These are phyloP conservation scores for Caenorhabditis sp. DNA, from an alignment of 2,888 invertebrate species.

Conservation along the genomic window DNA sequence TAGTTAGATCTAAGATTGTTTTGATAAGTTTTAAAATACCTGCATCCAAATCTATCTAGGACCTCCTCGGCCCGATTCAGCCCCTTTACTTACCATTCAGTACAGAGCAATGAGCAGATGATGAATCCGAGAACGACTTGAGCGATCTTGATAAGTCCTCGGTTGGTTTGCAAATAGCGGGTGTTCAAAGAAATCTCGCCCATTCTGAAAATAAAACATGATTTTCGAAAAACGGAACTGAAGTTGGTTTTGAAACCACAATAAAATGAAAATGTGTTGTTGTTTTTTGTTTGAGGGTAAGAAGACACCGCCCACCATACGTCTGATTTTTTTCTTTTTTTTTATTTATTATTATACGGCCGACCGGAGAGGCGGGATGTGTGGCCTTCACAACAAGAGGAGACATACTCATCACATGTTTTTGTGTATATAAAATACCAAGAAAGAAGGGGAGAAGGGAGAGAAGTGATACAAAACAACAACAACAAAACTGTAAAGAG, in stretches of 20 bases:
- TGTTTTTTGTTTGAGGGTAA: background rate
- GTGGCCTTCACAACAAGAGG: no score
- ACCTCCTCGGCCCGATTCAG: no score
- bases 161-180: constrained; percentile 59
- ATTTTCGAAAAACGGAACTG: background rate
- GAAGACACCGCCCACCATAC: no score
- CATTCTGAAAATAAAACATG: constrained; percentile 33
- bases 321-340: no score
- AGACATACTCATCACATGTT: no score
- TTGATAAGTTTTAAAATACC: no score
- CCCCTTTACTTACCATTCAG: constrained; percentile 32
- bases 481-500: background rate
- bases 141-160: constrained; percentile 61
- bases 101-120: constrained; percentile 66
- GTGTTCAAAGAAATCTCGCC: constrained; percentile 58
- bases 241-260: background rate
- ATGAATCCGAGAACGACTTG: constrained; percentile 65
- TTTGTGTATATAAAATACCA: constrained; percentile 11
- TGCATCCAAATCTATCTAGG: no score
- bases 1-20: no score
- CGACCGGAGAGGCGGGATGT: no score
- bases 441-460: constrained; percentile 8
- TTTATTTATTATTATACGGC: no score
- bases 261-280: constrained; percentile 2
- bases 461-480: constrained; percentile 6